Conservation (phyloP, 2,797 vertebrate species). For the Numenius phaeopus region DNA sequence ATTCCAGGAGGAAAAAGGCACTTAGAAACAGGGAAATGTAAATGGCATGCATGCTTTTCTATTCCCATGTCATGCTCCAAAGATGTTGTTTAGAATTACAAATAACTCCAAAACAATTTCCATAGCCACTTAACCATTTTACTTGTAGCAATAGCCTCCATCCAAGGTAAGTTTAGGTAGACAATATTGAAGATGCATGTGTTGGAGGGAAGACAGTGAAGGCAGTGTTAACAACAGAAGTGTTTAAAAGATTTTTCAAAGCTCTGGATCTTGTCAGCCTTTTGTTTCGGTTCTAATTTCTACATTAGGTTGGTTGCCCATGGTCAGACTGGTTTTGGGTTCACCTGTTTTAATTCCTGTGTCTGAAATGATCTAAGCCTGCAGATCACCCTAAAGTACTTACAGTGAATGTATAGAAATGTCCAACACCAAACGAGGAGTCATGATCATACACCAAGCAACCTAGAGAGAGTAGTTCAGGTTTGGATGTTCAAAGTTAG, state of each 20-base stretch:
- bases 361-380: neutral
- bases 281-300: neutral
- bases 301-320: neutral
- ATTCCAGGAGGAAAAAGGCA: neutral
- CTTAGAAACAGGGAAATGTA: neutral
- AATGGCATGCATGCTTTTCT: neutral
- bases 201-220: neutral
- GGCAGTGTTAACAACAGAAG: neutral
- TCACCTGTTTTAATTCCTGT: neutral
- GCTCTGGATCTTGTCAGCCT: neutral
- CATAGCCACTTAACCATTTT: neutral
- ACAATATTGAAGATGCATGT: neutral
- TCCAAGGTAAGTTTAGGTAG: neutral
- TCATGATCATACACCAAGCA: neutral
- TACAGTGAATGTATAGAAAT: neutral
- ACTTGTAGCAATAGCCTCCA: neutral
- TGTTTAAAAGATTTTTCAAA: neutral
- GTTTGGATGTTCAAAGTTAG: neutral
- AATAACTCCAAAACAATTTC: neutral
- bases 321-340: neutral
- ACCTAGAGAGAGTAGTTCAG: neutral
- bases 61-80: neutral
- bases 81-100: neutral
- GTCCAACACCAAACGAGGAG: neutral
- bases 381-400: neutral